Percentiles rank a stretch among this genome's conserved stretches.
Conservation (phyloP, 2,797 vertebrate genomes). For the Ispidina picta region DNA sequence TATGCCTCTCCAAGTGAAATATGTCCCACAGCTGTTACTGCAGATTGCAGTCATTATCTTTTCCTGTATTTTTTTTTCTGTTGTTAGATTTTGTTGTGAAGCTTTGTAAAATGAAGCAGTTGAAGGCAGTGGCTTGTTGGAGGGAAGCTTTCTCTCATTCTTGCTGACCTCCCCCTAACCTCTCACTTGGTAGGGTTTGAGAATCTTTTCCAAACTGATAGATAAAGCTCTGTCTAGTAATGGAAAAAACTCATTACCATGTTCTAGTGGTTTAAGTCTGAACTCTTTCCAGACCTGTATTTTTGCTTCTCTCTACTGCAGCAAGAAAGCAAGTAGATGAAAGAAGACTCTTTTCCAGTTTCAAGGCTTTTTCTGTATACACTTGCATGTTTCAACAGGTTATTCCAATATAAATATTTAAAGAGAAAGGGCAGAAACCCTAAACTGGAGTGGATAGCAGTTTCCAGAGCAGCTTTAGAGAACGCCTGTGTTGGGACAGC, state of each 20-base stretch:
- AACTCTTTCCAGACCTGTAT: not conserved
- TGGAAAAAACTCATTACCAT: not conserved
- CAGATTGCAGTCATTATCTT: not conserved
- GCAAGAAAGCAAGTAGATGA: not conserved
- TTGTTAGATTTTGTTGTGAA: not conserved
- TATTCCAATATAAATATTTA: constrained; percentile 64
- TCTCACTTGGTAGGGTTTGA: not conserved
- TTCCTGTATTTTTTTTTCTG: not conserved
- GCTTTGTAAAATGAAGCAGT: not conserved
- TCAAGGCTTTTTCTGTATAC: not conserved
- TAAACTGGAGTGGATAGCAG: not conserved
- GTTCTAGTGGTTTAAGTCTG: constrained; percentile 12
- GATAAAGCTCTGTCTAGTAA: constrained; percentile 11
- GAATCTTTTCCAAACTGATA: constrained; percentile 10
- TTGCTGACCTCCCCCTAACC: not conserved
- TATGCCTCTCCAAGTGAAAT: not conserved
- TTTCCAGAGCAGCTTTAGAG: not conserved
- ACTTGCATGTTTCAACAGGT: constrained; percentile 3
- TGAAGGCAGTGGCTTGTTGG: not conserved
- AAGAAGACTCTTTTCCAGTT: not conserved
- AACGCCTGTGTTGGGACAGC: not conserved
- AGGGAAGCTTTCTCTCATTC: not conserved
- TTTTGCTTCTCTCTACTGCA: constrained; percentile 30
- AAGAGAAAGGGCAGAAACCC: not conserved
- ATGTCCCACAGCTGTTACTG: not conserved